Evolutionary conservation across 2,888 invertebrate species (phyloP), one percentile per base, ranked within the genome.

Genomic region (Camptogramma bilineatum): DNA sequence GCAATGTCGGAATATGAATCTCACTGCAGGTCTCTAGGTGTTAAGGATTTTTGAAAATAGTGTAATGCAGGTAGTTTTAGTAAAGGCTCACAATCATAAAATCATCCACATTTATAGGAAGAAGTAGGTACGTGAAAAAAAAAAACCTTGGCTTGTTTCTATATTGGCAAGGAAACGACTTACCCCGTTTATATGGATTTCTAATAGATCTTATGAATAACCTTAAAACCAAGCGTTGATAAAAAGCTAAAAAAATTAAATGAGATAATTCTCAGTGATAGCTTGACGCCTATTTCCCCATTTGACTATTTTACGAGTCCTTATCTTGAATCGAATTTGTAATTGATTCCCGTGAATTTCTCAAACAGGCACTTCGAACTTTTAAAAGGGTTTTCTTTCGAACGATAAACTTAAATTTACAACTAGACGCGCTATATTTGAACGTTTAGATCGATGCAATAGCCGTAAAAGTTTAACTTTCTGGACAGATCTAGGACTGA

Each of bases 381-480:
- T 68, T 72, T 72, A 68, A 82, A 80, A 76, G 76, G 80, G 81
- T 78, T 76, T 80, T 76, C 80, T 69, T 70, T 78, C 79, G 80
- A 81, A 84, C 87, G 85, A 83, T 89, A 85, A 88, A 90, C 80
- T 74, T 39, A 85, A 84, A 90, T 90, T 91, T 90, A 91, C 85
- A 88, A 81, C 85, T 76, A 70, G 67, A 69, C 75, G 76, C 83
- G 85, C 86, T 89, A 88, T 88, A 86, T 89, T 87, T 91, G 86
- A 83, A 81, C 79, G 81, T 83, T 86, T 82, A 86, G 82, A 81
- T 85, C 83, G 81, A 83, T 84, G 81, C 82, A 78, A 83, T 83
- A 79, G 76, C 79, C 82, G 88, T 91, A 89, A 91, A 88, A 83
- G 85, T 16, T 84, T 88, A 90, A 89, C 82, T 87, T 87, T 74